These are phyloP conservation scores for Hemibagrus guttatus DNA, from an alignment of 2,797 vertebrate species.

Conservation along the genomic window DNA sequence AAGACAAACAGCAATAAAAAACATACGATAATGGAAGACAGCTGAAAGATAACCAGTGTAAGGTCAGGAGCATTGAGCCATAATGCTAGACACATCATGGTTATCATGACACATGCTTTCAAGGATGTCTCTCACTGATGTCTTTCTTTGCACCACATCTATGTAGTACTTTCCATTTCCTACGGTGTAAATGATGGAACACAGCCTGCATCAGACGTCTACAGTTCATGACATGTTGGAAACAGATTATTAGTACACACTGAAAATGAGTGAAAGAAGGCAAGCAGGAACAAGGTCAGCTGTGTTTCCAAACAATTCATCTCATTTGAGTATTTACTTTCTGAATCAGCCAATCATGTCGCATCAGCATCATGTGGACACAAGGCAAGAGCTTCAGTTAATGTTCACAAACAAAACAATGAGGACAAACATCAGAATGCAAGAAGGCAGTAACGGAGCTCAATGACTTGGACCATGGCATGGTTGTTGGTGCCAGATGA, in stretches of 20 bases:
- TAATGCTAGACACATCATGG: neutral
- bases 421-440: neutral
- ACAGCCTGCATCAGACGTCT: neutral
- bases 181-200: neutral
- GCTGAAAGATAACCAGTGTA: neutral
- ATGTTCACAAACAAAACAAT: neutral
- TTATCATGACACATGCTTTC: too few species aligned
- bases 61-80: neutral
- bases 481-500: neutral
- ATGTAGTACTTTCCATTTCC: neutral
- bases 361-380: too few species aligned
- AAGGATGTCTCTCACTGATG: neutral
- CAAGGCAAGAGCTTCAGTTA: neutral
- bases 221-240: neutral
- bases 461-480: neutral
- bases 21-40: neutral
- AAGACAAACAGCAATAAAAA: neutral
- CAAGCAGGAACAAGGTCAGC: neutral
- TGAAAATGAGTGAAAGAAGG: slow-evolving; percentile 7
- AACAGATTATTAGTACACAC: neutral
- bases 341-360: neutral
- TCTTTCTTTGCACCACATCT: neutral
- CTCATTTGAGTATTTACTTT: too few species aligned
- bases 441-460: neutral
- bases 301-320: neutral